Base-by-base conservation (phyloP, 2,797 vertebrate genomes). In the Amblyraja radiata region DNA sequence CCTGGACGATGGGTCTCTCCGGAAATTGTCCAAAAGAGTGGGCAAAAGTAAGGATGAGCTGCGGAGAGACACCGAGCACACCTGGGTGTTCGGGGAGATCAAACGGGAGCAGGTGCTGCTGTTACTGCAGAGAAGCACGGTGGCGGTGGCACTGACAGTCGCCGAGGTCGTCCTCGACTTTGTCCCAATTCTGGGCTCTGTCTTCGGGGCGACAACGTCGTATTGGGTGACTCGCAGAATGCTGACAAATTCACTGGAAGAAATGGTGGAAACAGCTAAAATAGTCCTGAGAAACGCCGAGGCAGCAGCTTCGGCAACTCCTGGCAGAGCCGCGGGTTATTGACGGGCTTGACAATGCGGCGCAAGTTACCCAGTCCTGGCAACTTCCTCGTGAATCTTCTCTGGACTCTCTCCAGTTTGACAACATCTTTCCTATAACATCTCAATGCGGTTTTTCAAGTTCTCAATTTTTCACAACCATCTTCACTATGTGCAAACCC, bases 71-170 rank as follows among this genome's bases (percentile, higher is more conserved):
- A 21, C 3, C 0, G 0, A 83, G 21, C 23, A 58, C 46, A 3
- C 10, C 0, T 83, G 46, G 23, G 54, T 83, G 46, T 58, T 25
- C 46, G 80, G 23, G 9, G 61, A 68, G 28, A 65, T 68, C 6
- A 21, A 2, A 4, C 1, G 0, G 3, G 61, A 68, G 0, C 28
- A 16, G n/a, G 61, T 88, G 1, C 0, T 10, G 28, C n/a, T 1
- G 0, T 2, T 63, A 5, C 21, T 86, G 14, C 6, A 21, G n/a
- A 14, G 0, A 13, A 36, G 61, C 11, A 14, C 7, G 14, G 23
- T 36, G 1, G n/a, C 1, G 3, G 0, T 65, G 4, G 14, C 61
- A 6, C 58, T 32, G 28, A 63, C 61, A 1, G 28, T 3, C 21
- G 58, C 6, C 3, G 84, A 88, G n/a, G 11, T 10, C 14, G 3